Evolutionary conservation across 2,888 invertebrate species (phyloP), one percentile per base, ranked within the genome.

Genomic region (Leptogaster cylindrica): DNA sequence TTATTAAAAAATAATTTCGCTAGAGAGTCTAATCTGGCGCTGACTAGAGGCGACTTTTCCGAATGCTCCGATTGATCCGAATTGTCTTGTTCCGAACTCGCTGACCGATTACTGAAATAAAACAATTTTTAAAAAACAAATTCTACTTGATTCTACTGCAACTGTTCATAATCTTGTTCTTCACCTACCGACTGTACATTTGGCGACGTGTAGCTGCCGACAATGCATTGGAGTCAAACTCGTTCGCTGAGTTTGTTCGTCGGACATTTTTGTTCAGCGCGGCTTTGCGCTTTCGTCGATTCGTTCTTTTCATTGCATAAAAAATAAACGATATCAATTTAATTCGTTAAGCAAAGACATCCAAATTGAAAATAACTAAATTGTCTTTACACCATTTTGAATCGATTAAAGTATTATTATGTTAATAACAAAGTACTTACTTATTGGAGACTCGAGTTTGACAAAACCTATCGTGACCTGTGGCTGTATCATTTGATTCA

Each of bases 381-480:
- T 51, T 51, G 16, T 28, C 50, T 50, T 12, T 50, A 23, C 12
- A 50, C 25, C 44, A 44, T 36, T 33, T 5, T 33, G 44, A 14
- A 61, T 44, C 14, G 28, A 14, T 28, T 27, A 27, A 10, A 25
- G 5, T 51, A 25, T 10, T 25, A 25, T 51, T 28, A 2, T 20
- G n/a, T 10, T 36, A 16, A 25, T 50, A 39, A 63, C 16, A 20
- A 23, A 23, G 27, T 76, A 79, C 82, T 76, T 82, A 81, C 74
- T 83, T 81, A 72, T 79, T 79, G 66, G 79, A 76, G 20, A 77
- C 76, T 1, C 89, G 81, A 67, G 88, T 87, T 76, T 89, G 89
- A 74, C 89, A 91, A 77, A 91, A 92, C 73, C 91, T 83, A 75
- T 92, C 92, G 74, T 92, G 92, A 0, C 92, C 92, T 5, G 91